phyloP scores from a whole-genome alignment of 2,797 vertebrate species.

The Pteronotus mesoamericanus region DNA sequence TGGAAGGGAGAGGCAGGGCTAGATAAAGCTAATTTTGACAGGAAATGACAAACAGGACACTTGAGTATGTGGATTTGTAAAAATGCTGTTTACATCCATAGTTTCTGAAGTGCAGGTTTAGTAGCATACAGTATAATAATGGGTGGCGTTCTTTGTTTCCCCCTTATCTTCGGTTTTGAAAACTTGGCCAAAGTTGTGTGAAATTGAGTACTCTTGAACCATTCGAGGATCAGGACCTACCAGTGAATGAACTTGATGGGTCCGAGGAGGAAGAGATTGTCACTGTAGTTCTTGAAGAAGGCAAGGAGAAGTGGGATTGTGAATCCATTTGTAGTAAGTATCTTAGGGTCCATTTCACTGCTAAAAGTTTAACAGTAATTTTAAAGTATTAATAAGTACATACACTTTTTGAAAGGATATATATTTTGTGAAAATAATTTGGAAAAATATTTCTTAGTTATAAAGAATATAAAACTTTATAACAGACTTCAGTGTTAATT shows the following conservation, averaged over 20 bases:
- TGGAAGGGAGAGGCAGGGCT: not conserved
- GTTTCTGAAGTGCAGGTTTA: not conserved
- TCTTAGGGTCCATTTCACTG: not conserved
- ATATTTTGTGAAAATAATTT: not conserved
- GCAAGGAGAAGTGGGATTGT: conserved; percentile 95
- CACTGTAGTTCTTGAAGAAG: conserved; percentile 84
- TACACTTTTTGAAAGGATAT: not conserved
- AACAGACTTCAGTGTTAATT: not conserved
- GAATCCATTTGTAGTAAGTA: conserved; percentile 97
- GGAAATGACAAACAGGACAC: not conserved
- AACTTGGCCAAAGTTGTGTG: conserved; percentile 77
- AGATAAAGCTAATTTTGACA: not conserved
- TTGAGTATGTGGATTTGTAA: not conserved
- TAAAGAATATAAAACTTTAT: conserved; percentile 5
- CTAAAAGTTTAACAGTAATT: not conserved
- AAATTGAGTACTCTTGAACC: conserved; percentile 86
- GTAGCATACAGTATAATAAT: not conserved
- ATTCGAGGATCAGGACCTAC: conserved; percentile 81
- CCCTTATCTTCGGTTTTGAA: conserved; percentile 27
- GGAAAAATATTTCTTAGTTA: not conserved
- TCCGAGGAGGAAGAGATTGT: conserved; percentile 86
- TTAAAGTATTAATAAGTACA: not conserved
- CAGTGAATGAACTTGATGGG: conserved; percentile 83
- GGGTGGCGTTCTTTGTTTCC: not conserved
- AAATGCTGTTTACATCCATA: not conserved